Base-by-base conservation (phyloP, 2,888 invertebrate genomes). In the Scaptomyza cyrtandrae region DNA sequence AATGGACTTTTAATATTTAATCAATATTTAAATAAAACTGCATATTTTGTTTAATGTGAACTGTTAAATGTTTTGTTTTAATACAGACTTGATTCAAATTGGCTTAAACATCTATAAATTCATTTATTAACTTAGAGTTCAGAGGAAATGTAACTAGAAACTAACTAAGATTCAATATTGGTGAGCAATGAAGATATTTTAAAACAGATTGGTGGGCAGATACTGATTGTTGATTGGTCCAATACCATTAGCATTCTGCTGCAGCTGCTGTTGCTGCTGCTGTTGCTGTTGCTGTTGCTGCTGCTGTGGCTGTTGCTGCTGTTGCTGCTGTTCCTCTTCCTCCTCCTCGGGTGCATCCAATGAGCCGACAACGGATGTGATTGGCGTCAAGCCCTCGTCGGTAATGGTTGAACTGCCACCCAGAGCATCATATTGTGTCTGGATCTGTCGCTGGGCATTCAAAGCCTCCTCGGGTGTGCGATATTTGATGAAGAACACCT, bases 401-500 rank as follows among this genome's bases (percentile, higher is more conserved):
- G 90, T 89, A 53, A 91, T 90, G 62, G 88, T 89, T 33, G 91
- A 90, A 31, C 80, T 88, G 43, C 91, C 91, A 27, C 91, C 91
- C 74, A 91, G 73, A 39, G 86, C 86, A 52, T 91, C 92, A 78
- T 91, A 91, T 64, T 91, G 92, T 5, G 91, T 78, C 80, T 92
- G 92, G 64, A 92, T 92, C 81, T 91, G 90, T 11, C 85, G 89
- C 71, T 92, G 92, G 3, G 92, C 92, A 72, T 91, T 89, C 60
- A 80, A 72, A 2, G 92, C 92, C 71, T 92, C 92, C 77, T 91
- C 91, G 19, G 91, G 89, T 0, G 91, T 92, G 59, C 91, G 91
- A 54, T 92, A 92, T 67, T 92, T 92, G 64, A 92, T 92, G 77
- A 92, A 92, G 90, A 91, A 92, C 56, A 92, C 92, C 71, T 92